phyloP scores from a whole-genome alignment of 2,888 invertebrate genomes.

The Melinopterus prodromus region DNA sequence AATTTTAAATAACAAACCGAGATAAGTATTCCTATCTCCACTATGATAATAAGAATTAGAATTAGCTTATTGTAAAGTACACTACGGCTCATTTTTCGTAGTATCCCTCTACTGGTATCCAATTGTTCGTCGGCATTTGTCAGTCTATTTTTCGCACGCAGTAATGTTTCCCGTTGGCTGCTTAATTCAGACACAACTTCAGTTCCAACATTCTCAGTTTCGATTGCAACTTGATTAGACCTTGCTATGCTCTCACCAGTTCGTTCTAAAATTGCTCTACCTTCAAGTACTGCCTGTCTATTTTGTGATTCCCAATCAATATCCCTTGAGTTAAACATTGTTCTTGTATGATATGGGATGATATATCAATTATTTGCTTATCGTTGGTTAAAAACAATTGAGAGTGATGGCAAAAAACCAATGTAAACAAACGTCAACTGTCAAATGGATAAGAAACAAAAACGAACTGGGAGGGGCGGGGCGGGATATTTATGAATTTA shows the following conservation, averaged over 20 bases:
- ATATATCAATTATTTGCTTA: too few relatives aligned
- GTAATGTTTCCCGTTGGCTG: constrained; percentile 77
- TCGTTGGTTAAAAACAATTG: neutral
- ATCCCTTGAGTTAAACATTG: constrained; percentile 8
- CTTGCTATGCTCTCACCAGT: constrained; percentile 72
- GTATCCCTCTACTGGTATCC: constrained; percentile 68
- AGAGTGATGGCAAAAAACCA: neutral
- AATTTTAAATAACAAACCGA: constrained; percentile 72
- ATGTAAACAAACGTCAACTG: neutral
- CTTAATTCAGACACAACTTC: constrained; percentile 80
- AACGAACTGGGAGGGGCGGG: too few relatives aligned
- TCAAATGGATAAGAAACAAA: too few relatives aligned
- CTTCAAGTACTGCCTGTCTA: constrained; percentile 66
- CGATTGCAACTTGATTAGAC: constrained; percentile 77
- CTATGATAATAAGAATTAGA: constrained; percentile 74
- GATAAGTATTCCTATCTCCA: constrained; percentile 73
- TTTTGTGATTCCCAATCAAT: constrained; percentile 66
- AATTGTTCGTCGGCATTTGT: constrained; percentile 77
- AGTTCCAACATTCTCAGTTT: constrained; percentile 82
- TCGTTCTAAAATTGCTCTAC: constrained; percentile 65
- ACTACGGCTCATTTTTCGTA: constrained; percentile 73
- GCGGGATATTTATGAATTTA: too few relatives aligned
- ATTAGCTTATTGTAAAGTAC: constrained; percentile 80
- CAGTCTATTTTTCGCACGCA: constrained; percentile 72
- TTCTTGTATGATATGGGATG: too few relatives aligned